Base-by-base conservation (phyloP, 2,888 invertebrate species). In the Drosophila vallismaia region DNA sequence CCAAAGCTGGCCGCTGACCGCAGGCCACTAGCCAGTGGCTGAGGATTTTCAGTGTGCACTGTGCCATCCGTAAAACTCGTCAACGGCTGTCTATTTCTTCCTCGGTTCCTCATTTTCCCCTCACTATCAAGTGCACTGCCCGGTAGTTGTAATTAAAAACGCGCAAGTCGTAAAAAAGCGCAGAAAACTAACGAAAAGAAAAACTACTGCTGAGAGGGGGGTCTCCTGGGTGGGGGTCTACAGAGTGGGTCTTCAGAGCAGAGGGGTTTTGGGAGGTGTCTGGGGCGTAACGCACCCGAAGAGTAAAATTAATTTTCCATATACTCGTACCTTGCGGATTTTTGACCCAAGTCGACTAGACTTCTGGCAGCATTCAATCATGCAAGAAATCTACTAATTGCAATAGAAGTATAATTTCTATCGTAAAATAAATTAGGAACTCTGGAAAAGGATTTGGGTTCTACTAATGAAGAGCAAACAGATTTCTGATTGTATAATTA, bases 321-420 rank as follows among this genome's bases (percentile, higher is more conserved):
- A 83, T 81, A 50, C 49, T 53, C 19, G 19, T 19, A 19, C 19
- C 19, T 72, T 38, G 59, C 57, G 44, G 66, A 51, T 74, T 36
- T 66, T 36, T 66, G 57, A 57, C 66, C 70, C 54, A 52, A 51
- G 77, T 68, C 72, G 66, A 60, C 67, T 50, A 51, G 50, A 38
- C 70, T 62, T 58, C 74, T 76, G 75, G 80, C 86, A 80, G 86
- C 67, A 76, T 84, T 84, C 86, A 82, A 86, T 80, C 86, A 86
- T 70, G 67, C 58, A 73, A 73, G 64, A 86, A 79, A 83, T 85
- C 75, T 80, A 83, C 84, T 85, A 85, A 85, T 88, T 85, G 88
- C 82, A 78, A 79, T 78, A 78, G 75, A 86, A 86, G 75, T 75
- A 83, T 79, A 86, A 83, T 83, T 79, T 82, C 86, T 73, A 85